Evolutionary conservation across 2,888 invertebrate genomes (phyloP), one percentile per base, ranked within the genome.

Genomic region (Torymus tubicola): DNA sequence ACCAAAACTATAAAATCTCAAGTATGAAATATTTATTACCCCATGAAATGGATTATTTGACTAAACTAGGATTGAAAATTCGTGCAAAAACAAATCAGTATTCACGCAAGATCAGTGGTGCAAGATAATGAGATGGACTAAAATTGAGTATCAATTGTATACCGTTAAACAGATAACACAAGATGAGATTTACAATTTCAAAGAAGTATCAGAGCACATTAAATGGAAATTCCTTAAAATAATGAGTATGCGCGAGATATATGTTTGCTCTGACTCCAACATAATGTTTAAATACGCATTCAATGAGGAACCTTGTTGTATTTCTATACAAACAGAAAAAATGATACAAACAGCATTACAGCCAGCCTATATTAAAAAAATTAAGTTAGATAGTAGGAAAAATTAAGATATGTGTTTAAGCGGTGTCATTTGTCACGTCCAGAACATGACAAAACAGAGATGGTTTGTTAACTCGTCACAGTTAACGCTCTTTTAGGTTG

Each of bases 81-180:
- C 21, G 21, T 21, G 2, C 21, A 21, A 21, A 21, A 21, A 1
- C 21, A 2, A 21, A 21, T 21, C 21, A 21, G 2, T 21, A 21
- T 21, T 21, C 21, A 21, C 21, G 21, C 21, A 21, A 21, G 21
- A 21, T 21, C 21, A 80, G 52, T 82, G 79, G 82, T 80, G 78
- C 58, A 52, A 72, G 14, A 60, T 74, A 16, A 80, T 82, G 16
- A 14, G 21, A 65, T 65, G 55, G 24, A 70, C 82, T 16, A 82
- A 82, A 72, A 68, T 79, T 11, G 68, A 58, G 18, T 75, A 71
- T n/a, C 72, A 76, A 53, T 61, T 31, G n/a, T 82, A 79, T 63
- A 68, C 16, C 12, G 72, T 82, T 2, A 50, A 80, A n/a, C 73
- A 82, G 73, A 69, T 82, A n/a, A 12, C 18, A 16, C 76, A 76